phyloP scores from a whole-genome alignment of 2,888 invertebrate species.

The Pachycephus smyrnensis region DNA sequence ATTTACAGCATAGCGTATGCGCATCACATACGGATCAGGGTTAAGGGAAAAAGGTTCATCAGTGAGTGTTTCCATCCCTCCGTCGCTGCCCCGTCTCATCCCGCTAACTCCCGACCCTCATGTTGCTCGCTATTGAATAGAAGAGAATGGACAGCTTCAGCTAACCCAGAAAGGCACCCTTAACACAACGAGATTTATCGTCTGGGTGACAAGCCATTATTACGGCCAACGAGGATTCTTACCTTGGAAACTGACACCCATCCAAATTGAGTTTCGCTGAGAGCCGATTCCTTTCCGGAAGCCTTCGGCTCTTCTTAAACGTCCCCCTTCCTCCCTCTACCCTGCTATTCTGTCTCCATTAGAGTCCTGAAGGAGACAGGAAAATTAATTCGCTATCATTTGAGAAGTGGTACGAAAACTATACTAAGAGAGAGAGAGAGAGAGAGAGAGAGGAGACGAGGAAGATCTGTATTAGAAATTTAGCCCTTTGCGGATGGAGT shows the following conservation, averaged over 20 bases:
- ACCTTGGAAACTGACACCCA: too few species aligned
- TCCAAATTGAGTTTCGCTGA: neutral
- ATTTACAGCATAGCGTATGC: constrained; percentile 15
- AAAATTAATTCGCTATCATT: too few species aligned
- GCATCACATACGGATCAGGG: constrained; percentile 24
- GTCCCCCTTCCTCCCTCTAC: too few species aligned
- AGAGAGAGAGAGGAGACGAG: neutral
- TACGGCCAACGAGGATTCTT: too few species aligned
- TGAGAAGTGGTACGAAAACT: too few species aligned
- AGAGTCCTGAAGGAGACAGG: too few species aligned
- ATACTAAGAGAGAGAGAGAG: neutral
- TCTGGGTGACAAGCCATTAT: constrained; percentile 6
- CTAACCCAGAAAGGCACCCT: constrained; percentile 24
- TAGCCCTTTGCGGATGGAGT: constrained; percentile 5
- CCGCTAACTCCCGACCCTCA: too few species aligned
- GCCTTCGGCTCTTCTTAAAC: constrained; percentile 7
- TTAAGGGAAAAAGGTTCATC: constrained; percentile 23
- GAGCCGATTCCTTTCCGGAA: constrained; percentile 24
- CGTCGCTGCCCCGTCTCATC: neutral
- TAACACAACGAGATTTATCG: constrained; percentile 28
- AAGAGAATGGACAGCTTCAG: constrained; percentile 24
- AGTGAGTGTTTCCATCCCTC: constrained; percentile 25
- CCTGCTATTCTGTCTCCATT: too few species aligned
- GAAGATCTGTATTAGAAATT: neutral
- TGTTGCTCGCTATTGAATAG: constrained; percentile 23